A percentile compares a stretch with the other conserved stretches of the same genome.
Conservation (phyloP, 1,140 invertebrate species). For the Archivesica marissinica region DNA sequence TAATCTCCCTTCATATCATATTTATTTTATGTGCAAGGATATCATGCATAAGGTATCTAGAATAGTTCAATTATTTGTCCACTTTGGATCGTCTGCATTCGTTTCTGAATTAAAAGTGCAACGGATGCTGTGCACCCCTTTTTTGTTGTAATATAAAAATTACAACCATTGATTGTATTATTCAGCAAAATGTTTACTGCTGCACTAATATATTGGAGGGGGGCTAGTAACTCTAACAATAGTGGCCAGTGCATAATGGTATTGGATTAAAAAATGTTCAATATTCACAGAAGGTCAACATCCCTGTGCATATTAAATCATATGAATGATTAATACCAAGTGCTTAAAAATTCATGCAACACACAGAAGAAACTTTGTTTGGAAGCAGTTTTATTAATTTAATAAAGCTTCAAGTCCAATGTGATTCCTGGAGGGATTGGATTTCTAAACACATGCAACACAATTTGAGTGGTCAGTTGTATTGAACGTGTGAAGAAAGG, state of each 20-base stretch:
- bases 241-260: background rate
- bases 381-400: conserved; percentile 27
- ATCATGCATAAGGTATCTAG: too few species aligned
- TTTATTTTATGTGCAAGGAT: too few species aligned
- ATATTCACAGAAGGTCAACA: background rate
- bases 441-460: conserved; percentile 49
- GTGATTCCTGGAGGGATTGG: background rate
- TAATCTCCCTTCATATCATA: too few species aligned
- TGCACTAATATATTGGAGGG: conserved; percentile 6
- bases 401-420: background rate
- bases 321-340: conserved; percentile 21
- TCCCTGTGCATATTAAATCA: conserved; percentile 35
- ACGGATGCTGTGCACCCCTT: background rate
- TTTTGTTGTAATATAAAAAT: background rate
- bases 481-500: conserved; percentile 41
- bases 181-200: background rate
- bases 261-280: conserved; percentile 41
- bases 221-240: background rate
- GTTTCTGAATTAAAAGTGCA: background rate
- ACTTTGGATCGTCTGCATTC: background rate
- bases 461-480: conserved; percentile 55
- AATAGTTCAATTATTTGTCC: too few species aligned
- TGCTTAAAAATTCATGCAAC: conserved; percentile 35
- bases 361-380: conserved; percentile 11
- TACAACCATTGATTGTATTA: background rate